A percentile compares a stretch with the other conserved stretches of the same genome.
phyloP scores from a whole-genome alignment of 2,888 invertebrate species.

The Tetragonula carbonaria region DNA sequence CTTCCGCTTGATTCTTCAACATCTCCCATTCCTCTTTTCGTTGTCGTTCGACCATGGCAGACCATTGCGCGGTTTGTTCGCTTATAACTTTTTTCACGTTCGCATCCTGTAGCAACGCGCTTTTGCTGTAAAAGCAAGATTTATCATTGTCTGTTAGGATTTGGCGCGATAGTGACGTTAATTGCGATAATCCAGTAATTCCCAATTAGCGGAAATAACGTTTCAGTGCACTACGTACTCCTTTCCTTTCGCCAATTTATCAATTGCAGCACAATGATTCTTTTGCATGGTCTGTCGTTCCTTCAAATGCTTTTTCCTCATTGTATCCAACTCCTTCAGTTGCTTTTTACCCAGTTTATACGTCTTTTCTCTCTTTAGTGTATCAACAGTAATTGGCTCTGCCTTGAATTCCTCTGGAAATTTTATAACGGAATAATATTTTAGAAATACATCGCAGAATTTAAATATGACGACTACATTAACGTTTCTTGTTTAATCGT shows the following conservation, averaged over 20 bases:
- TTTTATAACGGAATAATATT: neutral
- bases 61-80: constrained; percentile 88
- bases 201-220: neutral
- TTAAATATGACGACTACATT: no score
- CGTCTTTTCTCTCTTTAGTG: constrained; percentile 85
- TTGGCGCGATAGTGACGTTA: neutral
- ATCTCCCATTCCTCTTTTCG: constrained; percentile 86
- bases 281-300: constrained; percentile 87
- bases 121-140: constrained; percentile 76
- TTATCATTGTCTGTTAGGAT: constrained; percentile 1
- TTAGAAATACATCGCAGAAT: neutral
- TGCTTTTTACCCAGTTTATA: constrained; percentile 86
- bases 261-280: constrained; percentile 85
- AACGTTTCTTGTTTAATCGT: no score
- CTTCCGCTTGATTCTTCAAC: constrained; percentile 85
- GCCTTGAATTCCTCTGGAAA: constrained; percentile 78
- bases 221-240: constrained; percentile 79
- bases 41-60: constrained; percentile 86
- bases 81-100: constrained; percentile 85
- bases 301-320: constrained; percentile 87
- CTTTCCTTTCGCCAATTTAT: constrained; percentile 86
- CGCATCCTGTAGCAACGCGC: constrained; percentile 81
- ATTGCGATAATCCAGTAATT: constrained; percentile 11
- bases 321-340: constrained; percentile 86
- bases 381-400: constrained; percentile 85